Percentiles rank a stretch among this genome's conserved stretches.
Conservation (phyloP, 2,113 vertebrate genomes). For the Motacilla alba region DNA sequence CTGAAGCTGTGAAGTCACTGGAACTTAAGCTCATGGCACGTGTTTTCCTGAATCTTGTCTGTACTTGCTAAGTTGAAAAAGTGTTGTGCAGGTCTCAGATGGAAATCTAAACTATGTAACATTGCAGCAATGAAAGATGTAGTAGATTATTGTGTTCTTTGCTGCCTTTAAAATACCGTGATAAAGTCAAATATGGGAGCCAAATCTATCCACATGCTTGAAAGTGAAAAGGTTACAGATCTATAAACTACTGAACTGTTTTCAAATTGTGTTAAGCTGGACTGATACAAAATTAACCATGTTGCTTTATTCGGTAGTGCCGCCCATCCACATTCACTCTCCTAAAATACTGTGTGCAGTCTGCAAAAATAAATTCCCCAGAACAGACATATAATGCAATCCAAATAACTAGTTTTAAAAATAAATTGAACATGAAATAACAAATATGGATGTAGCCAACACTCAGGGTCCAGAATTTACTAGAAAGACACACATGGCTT, state of each 20-base stretch:
- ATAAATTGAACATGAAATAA: slow-evolving; percentile 62
- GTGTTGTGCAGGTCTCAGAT: not conserved
- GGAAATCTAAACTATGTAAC: not conserved
- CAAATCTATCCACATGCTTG: not conserved
- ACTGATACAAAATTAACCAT: not conserved
- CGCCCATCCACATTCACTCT: not conserved
- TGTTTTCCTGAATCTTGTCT: not conserved
- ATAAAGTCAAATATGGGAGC: not conserved
- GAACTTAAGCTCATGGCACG: not conserved
- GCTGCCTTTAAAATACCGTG: not conserved
- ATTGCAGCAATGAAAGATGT: not conserved
- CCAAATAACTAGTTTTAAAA: slow-evolving; percentile 45
- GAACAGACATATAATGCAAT: slow-evolving; percentile 24
- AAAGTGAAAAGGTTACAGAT: not conserved
- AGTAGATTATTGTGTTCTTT: not conserved
- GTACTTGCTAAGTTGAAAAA: not conserved
- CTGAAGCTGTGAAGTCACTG: not conserved
- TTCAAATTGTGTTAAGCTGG: not conserved
- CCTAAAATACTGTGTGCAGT: not conserved
- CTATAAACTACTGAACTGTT: not conserved
- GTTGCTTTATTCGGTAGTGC: not conserved
- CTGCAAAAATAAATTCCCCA: slow-evolving; percentile 11
- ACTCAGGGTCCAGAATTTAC: slow-evolving; percentile 22
- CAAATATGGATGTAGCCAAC: slow-evolving; percentile 42
- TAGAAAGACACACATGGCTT: slow-evolving; percentile 56